Evolutionary conservation across 2,797 vertebrate species (phyloP), one percentile per base, ranked within the genome.

Genomic region (Oreochromis grahami): DNA sequence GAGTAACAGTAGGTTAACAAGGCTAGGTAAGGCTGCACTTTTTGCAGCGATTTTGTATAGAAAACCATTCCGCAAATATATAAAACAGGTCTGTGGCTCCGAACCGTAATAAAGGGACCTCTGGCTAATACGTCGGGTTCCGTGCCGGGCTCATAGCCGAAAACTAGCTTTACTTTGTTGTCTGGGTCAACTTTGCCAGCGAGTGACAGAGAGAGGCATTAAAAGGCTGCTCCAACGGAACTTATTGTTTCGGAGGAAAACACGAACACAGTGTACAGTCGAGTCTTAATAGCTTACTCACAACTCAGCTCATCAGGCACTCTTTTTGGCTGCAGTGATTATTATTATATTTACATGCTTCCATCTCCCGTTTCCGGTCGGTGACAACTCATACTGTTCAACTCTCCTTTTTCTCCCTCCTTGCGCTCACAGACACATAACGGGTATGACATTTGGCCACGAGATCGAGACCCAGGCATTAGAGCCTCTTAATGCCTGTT

Each of bases 51-150:
- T 53, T 12, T 26, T 0, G 0, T 14, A 53, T 26, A 53, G 21
- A 0, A 13, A 53, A 53, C 52, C 24, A 53, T 53, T 51, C 50
- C 9, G 0, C 0, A 3, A 9, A 2, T 24, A 7, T 56, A 29
- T 56, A 8, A 56, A 56, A 56, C 53, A 15, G 0, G 24, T 15
- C 1, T 0, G 1, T 1, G 0, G 0, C 7, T 29, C 53, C 0
- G 0, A 8, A 5, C 53, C 0, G 0, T 29, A 56, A 24, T 15
- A 56, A 56, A 56, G 3, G 7, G 53, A 29, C 53, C 13, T 0
- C 2, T 9, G 53, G 53, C 13, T 56, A 29, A 29, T 8, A 55
- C 0, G 2, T 5, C 0, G 0, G 7, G 13, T 24, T 55, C 0
- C 4, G 0, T 4, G 11, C 13, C 1, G 1, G 3, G 51, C 2